Evolutionary conservation across 2,888 invertebrate species (phyloP).

Genomic region (Microdon myrmicae): DNA sequence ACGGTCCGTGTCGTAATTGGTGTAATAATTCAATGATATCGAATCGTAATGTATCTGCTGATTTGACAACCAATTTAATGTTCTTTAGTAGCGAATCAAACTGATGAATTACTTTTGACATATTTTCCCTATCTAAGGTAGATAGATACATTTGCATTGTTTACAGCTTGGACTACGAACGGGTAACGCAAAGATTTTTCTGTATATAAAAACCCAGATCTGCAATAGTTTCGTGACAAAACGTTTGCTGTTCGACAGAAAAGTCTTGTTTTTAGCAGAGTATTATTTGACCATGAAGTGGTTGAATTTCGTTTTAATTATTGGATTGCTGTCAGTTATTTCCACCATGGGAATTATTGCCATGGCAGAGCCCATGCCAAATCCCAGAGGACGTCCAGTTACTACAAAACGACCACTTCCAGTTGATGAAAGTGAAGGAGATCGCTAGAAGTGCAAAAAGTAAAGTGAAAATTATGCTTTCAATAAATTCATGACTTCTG

Average conservation of each 20-base stretch:
- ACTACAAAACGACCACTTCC: slow-evolving; percentile 60
- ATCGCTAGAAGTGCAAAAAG: slow-evolving; percentile 18
- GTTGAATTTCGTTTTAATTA: slow-evolving; percentile 59
- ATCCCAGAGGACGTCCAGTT: slow-evolving; percentile 60
- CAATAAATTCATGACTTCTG: no score
- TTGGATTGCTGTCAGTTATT: slow-evolving; percentile 60
- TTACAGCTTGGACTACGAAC: neutral
- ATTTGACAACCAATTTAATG: slow-evolving; percentile 8
- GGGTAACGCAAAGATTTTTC: neutral
- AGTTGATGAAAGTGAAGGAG: slow-evolving; percentile 53
- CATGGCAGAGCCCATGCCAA: slow-evolving; percentile 59
- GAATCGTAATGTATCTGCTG: slow-evolving; percentile 20
- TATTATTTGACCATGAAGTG: slow-evolving; percentile 59
- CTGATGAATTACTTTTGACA: slow-evolving; percentile 50
- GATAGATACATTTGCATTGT: neutral
- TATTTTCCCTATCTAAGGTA: slow-evolving; percentile 33
- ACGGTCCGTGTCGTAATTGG: slow-evolving; percentile 42
- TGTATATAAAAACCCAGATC: neutral
- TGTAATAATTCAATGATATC: slow-evolving; percentile 39
- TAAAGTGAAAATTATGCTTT: no score
- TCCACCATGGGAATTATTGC: slow-evolving; percentile 57
- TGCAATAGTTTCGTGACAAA: neutral
- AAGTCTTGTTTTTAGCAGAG: no score
- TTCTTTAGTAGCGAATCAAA: slow-evolving; percentile 7
- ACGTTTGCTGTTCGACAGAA: no score